These are phyloP conservation scores for Melinopterus prodromus DNA, from an alignment of 2,888 invertebrate genomes.

Conservation along the genomic window DNA sequence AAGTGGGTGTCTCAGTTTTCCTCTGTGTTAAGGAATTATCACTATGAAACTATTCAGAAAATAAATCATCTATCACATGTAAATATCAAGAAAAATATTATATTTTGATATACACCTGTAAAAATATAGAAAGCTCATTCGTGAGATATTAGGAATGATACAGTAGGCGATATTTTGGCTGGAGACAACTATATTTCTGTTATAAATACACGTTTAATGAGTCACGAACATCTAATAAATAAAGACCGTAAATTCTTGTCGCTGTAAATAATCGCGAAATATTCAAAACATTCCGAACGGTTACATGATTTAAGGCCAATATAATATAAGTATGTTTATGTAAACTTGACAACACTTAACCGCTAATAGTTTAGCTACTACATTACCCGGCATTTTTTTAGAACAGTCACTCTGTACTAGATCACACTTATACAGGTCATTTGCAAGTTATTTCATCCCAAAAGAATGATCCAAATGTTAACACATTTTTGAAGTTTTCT, in stretches of 20 bases:
- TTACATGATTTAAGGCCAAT: not conserved
- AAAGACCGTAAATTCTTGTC: not conserved
- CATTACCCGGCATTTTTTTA: not conserved
- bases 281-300: not conserved
- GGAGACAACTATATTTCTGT: not conserved
- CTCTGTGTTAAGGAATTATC: too few relatives aligned
- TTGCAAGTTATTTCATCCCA: too few relatives aligned
- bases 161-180: not conserved
- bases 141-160: not conserved
- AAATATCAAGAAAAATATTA: not conserved
- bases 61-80: too few relatives aligned
- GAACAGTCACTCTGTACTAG: not conserved
- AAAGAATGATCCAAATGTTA: too few relatives aligned
- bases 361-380: not conserved
- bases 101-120: not conserved
- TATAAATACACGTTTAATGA: not conserved
- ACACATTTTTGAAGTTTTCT: too few relatives aligned
- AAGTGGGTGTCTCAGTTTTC: too few relatives aligned
- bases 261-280: not conserved
- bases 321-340: not conserved
- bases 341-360: not conserved
- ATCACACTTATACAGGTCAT: too few relatives aligned
- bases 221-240: conserved; percentile 4
- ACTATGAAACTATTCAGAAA: too few relatives aligned
- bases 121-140: not conserved